Percentiles rank a stretch among this genome's conserved stretches.
phyloP scores from a whole-genome alignment of 2,113 vertebrate species.

The Pagrus major region DNA sequence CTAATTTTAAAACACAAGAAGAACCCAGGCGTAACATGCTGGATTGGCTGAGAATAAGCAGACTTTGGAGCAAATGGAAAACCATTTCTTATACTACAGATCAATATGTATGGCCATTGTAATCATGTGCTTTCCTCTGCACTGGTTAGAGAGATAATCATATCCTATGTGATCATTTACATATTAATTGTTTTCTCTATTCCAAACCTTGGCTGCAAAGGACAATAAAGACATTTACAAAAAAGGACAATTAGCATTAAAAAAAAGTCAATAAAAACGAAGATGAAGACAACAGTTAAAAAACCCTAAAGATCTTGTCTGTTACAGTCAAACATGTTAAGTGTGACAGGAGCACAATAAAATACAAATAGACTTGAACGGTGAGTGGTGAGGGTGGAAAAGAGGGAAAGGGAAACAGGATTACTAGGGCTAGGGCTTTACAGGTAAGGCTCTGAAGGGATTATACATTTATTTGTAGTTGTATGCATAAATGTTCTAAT shows the following conservation, averaged over 20 bases:
- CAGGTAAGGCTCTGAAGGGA: slow-evolving; percentile 12
- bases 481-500: slow-evolving; percentile 1
- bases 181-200: background rate
- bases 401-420: slow-evolving; percentile 19
- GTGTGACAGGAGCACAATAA: slow-evolving; percentile 3
- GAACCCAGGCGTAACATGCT: background rate
- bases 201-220: background rate
- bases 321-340: background rate
- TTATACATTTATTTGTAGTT: background rate
- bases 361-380: slow-evolving; percentile 17
- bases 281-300: background rate
- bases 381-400: background rate
- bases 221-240: background rate
- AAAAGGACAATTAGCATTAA: background rate
- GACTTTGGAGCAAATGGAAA: background rate
- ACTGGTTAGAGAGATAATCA: background rate
- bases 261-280: background rate
- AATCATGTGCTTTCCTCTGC: background rate
- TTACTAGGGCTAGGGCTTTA: slow-evolving; percentile 2
- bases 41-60: background rate
- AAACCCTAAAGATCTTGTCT: background rate
- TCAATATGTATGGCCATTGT: background rate
- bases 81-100: background rate
- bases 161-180: background rate
- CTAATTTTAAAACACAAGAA: background rate